Percentiles rank a stretch among this genome's conserved stretches.
These are phyloP conservation scores for Eupithecia subfuscata DNA, from an alignment of 2,888 invertebrate genomes.

Conservation along the genomic window DNA sequence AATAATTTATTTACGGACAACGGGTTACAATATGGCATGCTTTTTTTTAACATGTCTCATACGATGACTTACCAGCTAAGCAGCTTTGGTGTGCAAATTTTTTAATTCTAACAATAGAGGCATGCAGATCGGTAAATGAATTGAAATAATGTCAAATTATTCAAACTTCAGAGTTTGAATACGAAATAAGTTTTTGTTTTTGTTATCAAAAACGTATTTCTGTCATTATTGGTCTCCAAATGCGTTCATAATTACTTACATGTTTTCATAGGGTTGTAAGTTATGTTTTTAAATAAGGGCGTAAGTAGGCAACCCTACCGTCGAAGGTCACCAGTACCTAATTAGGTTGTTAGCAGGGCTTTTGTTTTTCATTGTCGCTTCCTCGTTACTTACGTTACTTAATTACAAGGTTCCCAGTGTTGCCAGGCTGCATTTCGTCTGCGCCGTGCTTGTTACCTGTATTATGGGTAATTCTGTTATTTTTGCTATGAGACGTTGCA, in stretches of 20 bases:
- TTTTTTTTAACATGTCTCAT: too few species aligned
- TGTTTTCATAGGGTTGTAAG: not conserved
- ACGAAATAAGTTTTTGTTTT: too few species aligned
- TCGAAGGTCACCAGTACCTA: slow-evolving; percentile 69
- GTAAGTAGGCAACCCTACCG: slow-evolving; percentile 52
- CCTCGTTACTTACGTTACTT: slow-evolving; percentile 64
- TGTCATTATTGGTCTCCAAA: not conserved
- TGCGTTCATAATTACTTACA: not conserved
- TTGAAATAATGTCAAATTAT: not conserved
- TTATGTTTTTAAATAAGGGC: not conserved
- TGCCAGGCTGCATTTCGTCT: slow-evolving; percentile 46
- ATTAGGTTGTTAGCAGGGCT: slow-evolving; percentile 68
- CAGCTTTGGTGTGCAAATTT: too few species aligned
- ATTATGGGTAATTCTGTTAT: slow-evolving; percentile 30
- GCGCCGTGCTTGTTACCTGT: slow-evolving; percentile 27
- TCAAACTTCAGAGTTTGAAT: too few species aligned
- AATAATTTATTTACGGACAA: too few species aligned
- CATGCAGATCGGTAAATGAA: not conserved
- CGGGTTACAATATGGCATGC: too few species aligned
- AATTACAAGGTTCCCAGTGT: slow-evolving; percentile 55
- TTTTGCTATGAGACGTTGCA: slow-evolving; percentile 19
- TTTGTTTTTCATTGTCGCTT: slow-evolving; percentile 68
- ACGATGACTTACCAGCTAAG: too few species aligned
- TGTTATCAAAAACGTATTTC: not conserved
- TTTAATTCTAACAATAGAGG: not conserved